Conservation (phyloP, 2,113 vertebrate species). For the Apodemus speciosus region DNA sequence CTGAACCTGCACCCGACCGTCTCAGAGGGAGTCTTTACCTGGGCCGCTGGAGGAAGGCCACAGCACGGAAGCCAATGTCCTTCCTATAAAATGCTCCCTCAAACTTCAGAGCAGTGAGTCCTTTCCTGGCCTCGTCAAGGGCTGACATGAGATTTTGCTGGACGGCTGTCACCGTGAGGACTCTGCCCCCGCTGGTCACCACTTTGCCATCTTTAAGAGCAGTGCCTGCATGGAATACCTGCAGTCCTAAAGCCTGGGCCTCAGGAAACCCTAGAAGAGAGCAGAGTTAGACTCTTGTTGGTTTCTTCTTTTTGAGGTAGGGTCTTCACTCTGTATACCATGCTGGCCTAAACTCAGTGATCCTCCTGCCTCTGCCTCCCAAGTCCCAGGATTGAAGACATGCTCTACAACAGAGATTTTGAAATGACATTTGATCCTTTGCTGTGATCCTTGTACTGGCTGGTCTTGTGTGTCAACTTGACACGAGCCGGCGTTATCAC, state of each 20-base stretch:
- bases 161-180: conserved; percentile 92
- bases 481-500: no score
- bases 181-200: conserved; percentile 93
- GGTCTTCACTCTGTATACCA: not conserved
- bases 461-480: no score
- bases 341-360: not conserved
- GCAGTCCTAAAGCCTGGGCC: conserved; percentile 87
- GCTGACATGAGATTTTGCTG: conserved; percentile 86
- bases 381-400: not conserved
- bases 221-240: conserved; percentile 96
- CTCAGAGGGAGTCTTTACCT: conserved; percentile 86
- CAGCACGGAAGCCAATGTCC: conserved; percentile 92
- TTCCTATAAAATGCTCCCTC: conserved; percentile 90
- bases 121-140: conserved; percentile 89
- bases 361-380: no score
- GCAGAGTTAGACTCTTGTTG: not conserved
- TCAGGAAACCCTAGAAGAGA: conserved; percentile 87
- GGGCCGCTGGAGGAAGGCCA: conserved; percentile 88
- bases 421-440: not conserved
- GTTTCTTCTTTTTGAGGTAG: not conserved
- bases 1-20: not conserved
- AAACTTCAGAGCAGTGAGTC: conserved; percentile 88
- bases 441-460: not conserved
- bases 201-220: conserved; percentile 87
- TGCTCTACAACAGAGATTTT: not conserved